Percentiles rank a stretch among this genome's conserved stretches.
Evolutionary conservation across 1,140 invertebrate species (phyloP).

Genomic region (Lepidotrigona ventralis): DNA sequence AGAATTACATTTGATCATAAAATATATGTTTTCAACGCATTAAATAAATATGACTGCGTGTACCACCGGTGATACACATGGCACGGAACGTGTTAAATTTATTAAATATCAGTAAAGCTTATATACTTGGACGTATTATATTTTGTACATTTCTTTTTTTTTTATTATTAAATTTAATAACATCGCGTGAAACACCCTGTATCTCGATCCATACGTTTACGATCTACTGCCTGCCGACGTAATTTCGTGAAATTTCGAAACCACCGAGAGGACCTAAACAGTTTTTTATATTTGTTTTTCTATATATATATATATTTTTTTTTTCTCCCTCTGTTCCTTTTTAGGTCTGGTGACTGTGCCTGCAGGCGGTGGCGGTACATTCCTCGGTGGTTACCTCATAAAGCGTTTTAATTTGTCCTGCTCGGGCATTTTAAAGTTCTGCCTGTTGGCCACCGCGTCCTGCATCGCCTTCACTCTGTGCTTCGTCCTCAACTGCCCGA

Average conservation of each 20-base stretch:
- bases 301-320: too few relatives aligned
- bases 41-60: too few relatives aligned
- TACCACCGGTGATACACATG: too few relatives aligned
- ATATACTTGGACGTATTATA: too few relatives aligned
- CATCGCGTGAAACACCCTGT: too few relatives aligned
- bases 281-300: neutral
- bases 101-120: too few relatives aligned
- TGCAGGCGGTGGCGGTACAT: constrained; percentile 88
- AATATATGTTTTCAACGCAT: too few relatives aligned
- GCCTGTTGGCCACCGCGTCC: constrained; percentile 82
- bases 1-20: too few relatives aligned
- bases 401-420: constrained; percentile 87
- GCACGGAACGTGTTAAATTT: too few relatives aligned
- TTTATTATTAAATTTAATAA: too few relatives aligned
- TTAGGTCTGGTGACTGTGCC: constrained; percentile 86
- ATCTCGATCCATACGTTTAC: neutral
- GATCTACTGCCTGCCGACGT: neutral
- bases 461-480: constrained; percentile 83
- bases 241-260: neutral
- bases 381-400: constrained; percentile 89
- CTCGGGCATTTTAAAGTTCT: constrained; percentile 88
- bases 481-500: constrained; percentile 88
- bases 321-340: neutral
- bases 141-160: too few relatives aligned
- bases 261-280: neutral